Conservation (phyloP, 2,888 invertebrate species). For the Trisateles emortualis region DNA sequence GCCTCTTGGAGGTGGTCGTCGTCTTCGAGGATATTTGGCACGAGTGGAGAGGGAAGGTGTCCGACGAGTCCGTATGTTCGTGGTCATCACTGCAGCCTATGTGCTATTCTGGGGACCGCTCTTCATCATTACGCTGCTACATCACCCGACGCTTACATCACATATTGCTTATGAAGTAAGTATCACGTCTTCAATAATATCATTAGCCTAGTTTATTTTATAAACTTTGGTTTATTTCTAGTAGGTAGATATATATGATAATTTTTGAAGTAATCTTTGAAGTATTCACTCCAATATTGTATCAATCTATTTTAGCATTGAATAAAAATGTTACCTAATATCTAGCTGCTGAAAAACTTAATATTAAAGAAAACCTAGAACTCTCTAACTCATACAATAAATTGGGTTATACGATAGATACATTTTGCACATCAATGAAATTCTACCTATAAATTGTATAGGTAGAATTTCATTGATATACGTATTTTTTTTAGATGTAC, state of each 20-base stretch:
- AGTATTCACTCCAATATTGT: too few relatives aligned
- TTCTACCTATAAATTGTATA: too few relatives aligned
- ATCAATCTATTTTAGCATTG: too few relatives aligned
- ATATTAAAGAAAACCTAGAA: too few relatives aligned
- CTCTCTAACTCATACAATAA: too few relatives aligned
- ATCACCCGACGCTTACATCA: conserved; percentile 91
- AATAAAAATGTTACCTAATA: too few relatives aligned
- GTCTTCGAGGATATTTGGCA: conserved; percentile 92
- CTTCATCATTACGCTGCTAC: conserved; percentile 93
- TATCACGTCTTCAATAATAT: conserved; percentile 11
- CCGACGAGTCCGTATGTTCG: conserved; percentile 94
- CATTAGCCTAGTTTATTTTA: not conserved
- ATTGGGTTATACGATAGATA: too few relatives aligned
- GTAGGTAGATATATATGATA: too few relatives aligned
- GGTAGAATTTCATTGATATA: not conserved
- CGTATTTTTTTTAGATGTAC: conserved; percentile 68
- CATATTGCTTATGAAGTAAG: conserved; percentile 91
- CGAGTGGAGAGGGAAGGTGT: conserved; percentile 93
- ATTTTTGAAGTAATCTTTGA: too few relatives aligned
- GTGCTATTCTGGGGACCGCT: conserved; percentile 96
- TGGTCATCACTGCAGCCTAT: conserved; percentile 94
- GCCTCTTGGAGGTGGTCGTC: conserved; percentile 89
- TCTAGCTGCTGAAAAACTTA: too few relatives aligned
- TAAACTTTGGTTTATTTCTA: not conserved
- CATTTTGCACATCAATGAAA: not conserved